phyloP scores from a whole-genome alignment of 2,797 vertebrate genomes.

The Pseudocheirus occidentalis region DNA sequence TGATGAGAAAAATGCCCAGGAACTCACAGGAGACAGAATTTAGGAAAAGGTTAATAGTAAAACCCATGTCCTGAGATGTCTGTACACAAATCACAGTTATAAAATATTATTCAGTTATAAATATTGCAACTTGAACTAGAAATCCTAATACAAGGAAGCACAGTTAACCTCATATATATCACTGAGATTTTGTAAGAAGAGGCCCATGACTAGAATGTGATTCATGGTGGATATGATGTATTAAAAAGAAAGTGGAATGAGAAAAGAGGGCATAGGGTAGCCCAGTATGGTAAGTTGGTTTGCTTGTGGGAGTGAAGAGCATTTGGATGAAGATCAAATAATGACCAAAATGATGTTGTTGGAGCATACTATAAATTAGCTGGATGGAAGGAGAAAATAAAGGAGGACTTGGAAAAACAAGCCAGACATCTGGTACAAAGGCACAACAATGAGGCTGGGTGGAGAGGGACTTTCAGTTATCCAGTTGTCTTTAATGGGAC shows the following conservation, averaged over 20 bases:
- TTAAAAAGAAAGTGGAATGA: neutral
- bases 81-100: neutral
- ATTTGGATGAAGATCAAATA: neutral
- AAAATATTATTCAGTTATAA: neutral
- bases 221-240: neutral
- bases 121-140: neutral
- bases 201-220: neutral
- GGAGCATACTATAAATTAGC: neutral
- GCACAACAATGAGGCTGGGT: neutral
- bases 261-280: neutral
- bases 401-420: neutral
- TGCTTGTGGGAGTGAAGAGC: neutral
- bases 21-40: neutral
- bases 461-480: neutral
- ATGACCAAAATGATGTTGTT: neutral
- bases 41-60: no score
- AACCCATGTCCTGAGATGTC: neutral
- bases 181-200: neutral
- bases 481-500: neutral
- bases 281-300: neutral
- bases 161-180: neutral
- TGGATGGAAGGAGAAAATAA: neutral
- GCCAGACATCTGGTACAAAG: neutral
- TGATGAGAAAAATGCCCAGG: neutral
- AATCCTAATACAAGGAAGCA: neutral